phyloP scores from a whole-genome alignment of 64 coral and sea anemone genomes.

The Acropora yongei region DNA sequence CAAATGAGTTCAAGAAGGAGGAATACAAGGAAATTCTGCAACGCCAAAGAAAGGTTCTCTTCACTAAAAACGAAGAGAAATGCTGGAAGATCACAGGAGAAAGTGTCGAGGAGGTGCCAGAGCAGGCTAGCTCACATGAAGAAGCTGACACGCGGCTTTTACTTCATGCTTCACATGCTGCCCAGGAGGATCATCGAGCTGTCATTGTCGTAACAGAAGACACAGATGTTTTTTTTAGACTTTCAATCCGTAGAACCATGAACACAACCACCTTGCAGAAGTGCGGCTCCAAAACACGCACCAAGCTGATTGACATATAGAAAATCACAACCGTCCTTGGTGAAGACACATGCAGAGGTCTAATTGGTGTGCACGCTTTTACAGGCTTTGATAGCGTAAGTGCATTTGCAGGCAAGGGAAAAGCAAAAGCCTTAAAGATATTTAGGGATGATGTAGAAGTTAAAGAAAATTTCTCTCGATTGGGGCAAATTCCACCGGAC shows the following conservation, averaged over 20 bases:
- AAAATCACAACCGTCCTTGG: neutral
- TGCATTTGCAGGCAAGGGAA: constrained; percentile 60
- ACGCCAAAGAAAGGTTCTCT: constrained; percentile 16
- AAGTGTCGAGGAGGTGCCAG: neutral
- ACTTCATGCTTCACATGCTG: constrained; percentile 41
- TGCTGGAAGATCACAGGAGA: constrained; percentile 10
- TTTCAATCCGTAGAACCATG: constrained; percentile 22
- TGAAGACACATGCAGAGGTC: constrained; percentile 26
- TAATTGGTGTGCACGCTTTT: constrained; percentile 47
- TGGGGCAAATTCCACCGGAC: neutral
- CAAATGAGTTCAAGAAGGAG: constrained; percentile 38
- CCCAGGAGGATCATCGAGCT: constrained; percentile 1
- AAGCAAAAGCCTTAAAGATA: constrained; percentile 36
- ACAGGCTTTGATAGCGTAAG: constrained; percentile 46
- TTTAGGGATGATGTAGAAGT: neutral
- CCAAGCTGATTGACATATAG: constrained; percentile 30
- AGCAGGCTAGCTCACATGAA: constrained; percentile 22
- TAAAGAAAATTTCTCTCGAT: constrained; percentile 13
- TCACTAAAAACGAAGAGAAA: constrained; percentile 18
- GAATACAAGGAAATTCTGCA: neutral
- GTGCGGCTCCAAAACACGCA: constrained; percentile 32
- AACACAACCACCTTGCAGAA: constrained; percentile 9
- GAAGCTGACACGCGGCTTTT: constrained; percentile 45
- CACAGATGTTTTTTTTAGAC: constrained; percentile 39
- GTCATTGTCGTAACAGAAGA: constrained; percentile 40